Evolutionary conservation across 2,797 vertebrate species (phyloP).

Genomic region (Apogon hyalosoma): DNA sequence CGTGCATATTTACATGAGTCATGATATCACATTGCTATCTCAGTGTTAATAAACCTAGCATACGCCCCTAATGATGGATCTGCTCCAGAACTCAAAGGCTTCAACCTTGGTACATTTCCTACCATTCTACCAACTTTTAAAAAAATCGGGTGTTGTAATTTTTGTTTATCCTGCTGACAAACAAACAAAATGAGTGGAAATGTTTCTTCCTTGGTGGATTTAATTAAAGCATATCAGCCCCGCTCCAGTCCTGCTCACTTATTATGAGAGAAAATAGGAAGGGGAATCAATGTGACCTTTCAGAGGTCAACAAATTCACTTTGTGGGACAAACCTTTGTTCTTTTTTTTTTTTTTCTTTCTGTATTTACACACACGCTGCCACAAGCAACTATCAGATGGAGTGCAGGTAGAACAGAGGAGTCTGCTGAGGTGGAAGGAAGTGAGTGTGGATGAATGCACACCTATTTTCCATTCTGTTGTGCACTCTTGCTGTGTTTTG

Average conservation of each 20-base stretch:
- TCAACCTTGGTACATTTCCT: too few species aligned
- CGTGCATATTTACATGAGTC: too few species aligned
- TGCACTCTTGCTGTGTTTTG: neutral
- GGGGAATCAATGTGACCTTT: neutral
- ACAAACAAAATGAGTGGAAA: neutral
- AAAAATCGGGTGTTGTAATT: neutral
- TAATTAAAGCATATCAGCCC: neutral
- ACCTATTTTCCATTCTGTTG: slow-evolving; percentile 24
- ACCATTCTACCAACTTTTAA: neutral
- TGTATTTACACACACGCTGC: slow-evolving; percentile 1
- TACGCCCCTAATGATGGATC: too few species aligned
- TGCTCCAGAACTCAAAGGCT: too few species aligned
- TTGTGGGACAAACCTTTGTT: neutral
- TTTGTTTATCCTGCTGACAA: neutral
- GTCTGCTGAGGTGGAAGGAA: slow-evolving; percentile 26
- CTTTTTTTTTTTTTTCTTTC: neutral
- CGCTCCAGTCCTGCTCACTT: neutral
- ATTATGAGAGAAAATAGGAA: neutral
- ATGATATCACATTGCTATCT: too few species aligned
- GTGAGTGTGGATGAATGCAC: slow-evolving; percentile 37
- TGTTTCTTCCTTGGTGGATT: neutral
- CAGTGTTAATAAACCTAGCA: too few species aligned
- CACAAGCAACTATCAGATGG: slow-evolving; percentile 1
- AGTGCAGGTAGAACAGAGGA: slow-evolving; percentile 19
- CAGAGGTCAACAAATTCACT: slow-evolving; percentile 13